Conservation (phyloP, 2,113 vertebrate species). For the Gasterosteus nipponicus region DNA sequence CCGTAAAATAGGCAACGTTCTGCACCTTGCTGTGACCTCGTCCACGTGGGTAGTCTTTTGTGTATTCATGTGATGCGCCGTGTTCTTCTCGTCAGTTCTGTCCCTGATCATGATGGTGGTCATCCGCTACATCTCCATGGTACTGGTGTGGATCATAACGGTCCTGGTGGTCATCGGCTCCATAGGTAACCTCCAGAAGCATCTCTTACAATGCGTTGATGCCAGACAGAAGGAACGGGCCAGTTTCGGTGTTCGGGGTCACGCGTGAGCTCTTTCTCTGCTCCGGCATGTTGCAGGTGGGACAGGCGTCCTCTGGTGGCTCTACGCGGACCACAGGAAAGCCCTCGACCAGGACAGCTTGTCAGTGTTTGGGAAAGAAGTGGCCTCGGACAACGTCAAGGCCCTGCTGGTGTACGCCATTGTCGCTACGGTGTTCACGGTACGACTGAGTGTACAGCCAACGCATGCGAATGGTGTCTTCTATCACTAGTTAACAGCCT, state of each 20-base stretch:
- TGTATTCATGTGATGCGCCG: not conserved
- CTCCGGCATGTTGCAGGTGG: slow-evolving; percentile 81
- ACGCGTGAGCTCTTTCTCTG: not conserved
- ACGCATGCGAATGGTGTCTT: not conserved
- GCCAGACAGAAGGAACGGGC: too few relatives aligned
- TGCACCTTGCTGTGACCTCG: not conserved
- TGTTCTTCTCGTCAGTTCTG: slow-evolving; percentile 81
- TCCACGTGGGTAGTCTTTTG: not conserved
- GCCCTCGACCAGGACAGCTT: slow-evolving; percentile 70
- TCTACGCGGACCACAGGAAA: slow-evolving; percentile 87
- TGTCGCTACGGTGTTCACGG: slow-evolving; percentile 92
- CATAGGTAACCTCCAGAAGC: slow-evolving; percentile 81
- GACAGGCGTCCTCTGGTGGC: slow-evolving; percentile 93
- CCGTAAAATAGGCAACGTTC: not conserved
- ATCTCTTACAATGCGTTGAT: not conserved
- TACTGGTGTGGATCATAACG: slow-evolving; percentile 95
- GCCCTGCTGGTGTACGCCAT: slow-evolving; percentile 93
- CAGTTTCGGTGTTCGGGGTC: not conserved
- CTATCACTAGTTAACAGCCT: not conserved
- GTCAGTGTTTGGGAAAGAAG: slow-evolving; percentile 82
- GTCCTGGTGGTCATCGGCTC: slow-evolving; percentile 91
- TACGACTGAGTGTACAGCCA: slow-evolving; percentile 56
- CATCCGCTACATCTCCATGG: slow-evolving; percentile 95
- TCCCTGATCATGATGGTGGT: slow-evolving; percentile 96
- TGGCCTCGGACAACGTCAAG: slow-evolving; percentile 90